Evolutionary conservation across 2,113 vertebrate species (phyloP).

Genomic region (Neotoma lepida): DNA sequence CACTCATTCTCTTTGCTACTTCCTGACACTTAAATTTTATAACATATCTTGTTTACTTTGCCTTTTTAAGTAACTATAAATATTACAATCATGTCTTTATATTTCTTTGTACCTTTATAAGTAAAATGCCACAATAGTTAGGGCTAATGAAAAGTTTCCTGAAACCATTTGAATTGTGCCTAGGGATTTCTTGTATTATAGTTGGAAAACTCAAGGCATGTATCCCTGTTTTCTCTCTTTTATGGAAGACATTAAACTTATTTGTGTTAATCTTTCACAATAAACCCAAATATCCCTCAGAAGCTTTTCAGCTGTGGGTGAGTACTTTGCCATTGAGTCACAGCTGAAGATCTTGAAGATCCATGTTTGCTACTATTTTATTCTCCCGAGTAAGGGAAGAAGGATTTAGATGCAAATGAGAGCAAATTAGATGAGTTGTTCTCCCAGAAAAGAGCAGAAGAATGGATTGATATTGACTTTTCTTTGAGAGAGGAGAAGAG

Average conservation of each 20-base stretch:
- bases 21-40: neutral
- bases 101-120: constrained; percentile 34
- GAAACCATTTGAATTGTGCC: neutral
- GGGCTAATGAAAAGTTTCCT: constrained; percentile 24
- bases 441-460: neutral
- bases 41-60: neutral
- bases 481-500: neutral
- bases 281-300: neutral
- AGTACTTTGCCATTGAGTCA: neutral
- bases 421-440: neutral
- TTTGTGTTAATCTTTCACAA: neutral
- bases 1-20: neutral
- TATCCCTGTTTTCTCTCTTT: neutral
- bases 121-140: neutral
- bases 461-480: neutral
- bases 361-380: neutral
- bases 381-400: neutral
- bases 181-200: neutral
- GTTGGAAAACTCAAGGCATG: neutral
- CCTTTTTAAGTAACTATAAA: constrained; percentile 4
- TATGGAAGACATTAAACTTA: neutral
- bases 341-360: neutral
- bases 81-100: neutral
- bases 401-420: neutral
- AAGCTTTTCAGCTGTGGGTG: neutral